Conservation (phyloP, 2,888 invertebrate genomes). For the Fragum fragum region DNA sequence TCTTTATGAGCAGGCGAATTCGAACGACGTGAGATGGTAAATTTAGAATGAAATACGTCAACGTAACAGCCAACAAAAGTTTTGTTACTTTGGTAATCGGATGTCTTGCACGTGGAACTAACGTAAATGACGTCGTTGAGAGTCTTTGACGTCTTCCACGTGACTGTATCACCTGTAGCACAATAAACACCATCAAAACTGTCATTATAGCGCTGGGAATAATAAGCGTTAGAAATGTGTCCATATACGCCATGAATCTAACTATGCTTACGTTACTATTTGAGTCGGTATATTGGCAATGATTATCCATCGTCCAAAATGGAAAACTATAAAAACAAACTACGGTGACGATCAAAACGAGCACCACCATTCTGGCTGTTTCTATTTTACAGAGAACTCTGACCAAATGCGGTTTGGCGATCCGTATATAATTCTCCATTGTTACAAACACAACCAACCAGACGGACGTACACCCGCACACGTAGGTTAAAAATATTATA, state of each 20-base stretch:
- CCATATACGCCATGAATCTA: conserved; percentile 68
- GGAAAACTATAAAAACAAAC: conserved; percentile 72
- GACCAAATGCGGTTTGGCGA: conserved; percentile 91
- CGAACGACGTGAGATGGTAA: conserved; percentile 75
- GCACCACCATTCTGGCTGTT: conserved; percentile 67
- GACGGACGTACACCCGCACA: conserved; percentile 77
- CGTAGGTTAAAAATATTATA: conserved; percentile 90
- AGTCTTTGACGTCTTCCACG: conserved; percentile 21
- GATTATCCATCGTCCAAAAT: conserved; percentile 68
- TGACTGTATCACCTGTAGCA: conserved; percentile 24
- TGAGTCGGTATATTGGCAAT: conserved; percentile 56
- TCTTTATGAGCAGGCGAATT: conserved; percentile 46
- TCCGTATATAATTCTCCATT: conserved; percentile 94
- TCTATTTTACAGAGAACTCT: conserved; percentile 68
- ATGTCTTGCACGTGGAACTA: neutral
- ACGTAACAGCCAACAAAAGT: conserved; percentile 74
- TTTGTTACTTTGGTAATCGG: conserved; percentile 68
- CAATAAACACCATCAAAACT: conserved; percentile 31
- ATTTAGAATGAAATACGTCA: conserved; percentile 72
- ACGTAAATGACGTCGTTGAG: neutral
- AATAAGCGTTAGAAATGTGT: conserved; percentile 52
- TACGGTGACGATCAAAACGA: conserved; percentile 53
- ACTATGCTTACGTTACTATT: conserved; percentile 50
- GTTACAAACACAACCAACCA: conserved; percentile 93
- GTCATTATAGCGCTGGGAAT: conserved; percentile 35